Evolutionary conservation across 1,140 invertebrate genomes (phyloP).

Genomic region (Pseudomyrmex flavicornis): DNA sequence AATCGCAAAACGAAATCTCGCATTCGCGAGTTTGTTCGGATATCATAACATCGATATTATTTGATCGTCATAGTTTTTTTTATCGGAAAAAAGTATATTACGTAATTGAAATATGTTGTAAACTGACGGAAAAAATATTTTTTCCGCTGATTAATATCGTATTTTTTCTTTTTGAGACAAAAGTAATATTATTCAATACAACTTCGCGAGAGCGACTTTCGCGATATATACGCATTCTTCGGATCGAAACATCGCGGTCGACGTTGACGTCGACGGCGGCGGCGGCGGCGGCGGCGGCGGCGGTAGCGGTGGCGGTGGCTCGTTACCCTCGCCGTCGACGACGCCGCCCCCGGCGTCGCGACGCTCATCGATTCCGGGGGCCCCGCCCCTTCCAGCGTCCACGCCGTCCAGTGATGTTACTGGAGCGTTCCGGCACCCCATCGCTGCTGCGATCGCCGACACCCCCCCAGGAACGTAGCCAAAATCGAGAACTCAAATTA

Average conservation of each 20-base stretch:
- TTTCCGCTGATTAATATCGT: too few relatives aligned
- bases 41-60: neutral
- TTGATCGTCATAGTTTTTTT: neutral
- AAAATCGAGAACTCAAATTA: conserved; percentile 28
- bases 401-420: conserved; percentile 79
- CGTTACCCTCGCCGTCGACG: conserved; percentile 56
- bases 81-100: too few relatives aligned
- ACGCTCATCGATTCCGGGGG: conserved; percentile 80
- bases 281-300: neutral
- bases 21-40: neutral
- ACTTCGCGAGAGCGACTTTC: neutral
- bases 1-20: conserved; percentile 16
- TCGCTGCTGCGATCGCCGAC: conserved; percentile 73
- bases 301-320: neutral
- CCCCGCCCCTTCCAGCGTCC: conserved; percentile 62
- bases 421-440: conserved; percentile 76
- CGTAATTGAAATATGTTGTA: too few relatives aligned
- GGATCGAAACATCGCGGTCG: conserved; percentile 44
- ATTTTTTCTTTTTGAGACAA: too few relatives aligned
- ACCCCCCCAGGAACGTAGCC: conserved; percentile 2
- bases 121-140: too few relatives aligned
- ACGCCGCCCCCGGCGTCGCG: conserved; percentile 57
- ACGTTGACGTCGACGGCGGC: conserved; percentile 14
- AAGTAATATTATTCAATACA: too few relatives aligned
- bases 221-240: conserved; percentile 23